Percentiles rank a stretch among this genome's conserved stretches.
Conservation (phyloP, 2,888 invertebrate genomes). For the Brassicogethes aeneus region DNA sequence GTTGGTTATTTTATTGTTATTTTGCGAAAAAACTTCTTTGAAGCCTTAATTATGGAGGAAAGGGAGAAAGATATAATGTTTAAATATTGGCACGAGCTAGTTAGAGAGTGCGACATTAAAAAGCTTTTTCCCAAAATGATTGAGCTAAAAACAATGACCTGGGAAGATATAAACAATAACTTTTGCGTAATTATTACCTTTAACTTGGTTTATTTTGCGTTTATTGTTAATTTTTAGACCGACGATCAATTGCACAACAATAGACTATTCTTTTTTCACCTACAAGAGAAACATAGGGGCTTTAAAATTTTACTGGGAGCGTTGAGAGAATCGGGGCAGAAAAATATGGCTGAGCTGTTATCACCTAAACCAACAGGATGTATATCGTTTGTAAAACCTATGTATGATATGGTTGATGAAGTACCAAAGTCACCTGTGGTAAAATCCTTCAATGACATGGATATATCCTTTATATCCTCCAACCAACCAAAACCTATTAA, state of each 20-base stretch:
- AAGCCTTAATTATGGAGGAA: no score
- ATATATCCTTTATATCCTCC: slow-evolving; percentile 13
- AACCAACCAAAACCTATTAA: no score
- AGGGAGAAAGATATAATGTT: neutral
- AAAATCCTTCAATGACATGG: neutral
- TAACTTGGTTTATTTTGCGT: no score
- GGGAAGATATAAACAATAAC: slow-evolving; percentile 1
- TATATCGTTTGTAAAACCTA: neutral
- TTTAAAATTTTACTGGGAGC: slow-evolving; percentile 14
- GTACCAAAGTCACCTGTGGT: slow-evolving; percentile 1
- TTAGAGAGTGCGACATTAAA: neutral
- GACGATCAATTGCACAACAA: slow-evolving; percentile 22
- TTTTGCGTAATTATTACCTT: neutral
- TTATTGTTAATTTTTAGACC: slow-evolving; percentile 14
- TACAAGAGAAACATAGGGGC: slow-evolving; percentile 17
- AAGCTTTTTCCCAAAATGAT: neutral
- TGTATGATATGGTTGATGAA: neutral
- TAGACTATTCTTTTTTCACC: slow-evolving; percentile 19
- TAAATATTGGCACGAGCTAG: neutral
- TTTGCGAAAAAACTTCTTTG: no score
- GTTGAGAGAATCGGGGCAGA: slow-evolving; percentile 16
- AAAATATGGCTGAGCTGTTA: slow-evolving; percentile 13
- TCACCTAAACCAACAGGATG: slow-evolving; percentile 5
- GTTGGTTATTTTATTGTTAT: no score
- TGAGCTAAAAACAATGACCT: neutral